Evolutionary conservation across 2,113 vertebrate species (phyloP).

Genomic region (Illadopsis cleaveri): DNA sequence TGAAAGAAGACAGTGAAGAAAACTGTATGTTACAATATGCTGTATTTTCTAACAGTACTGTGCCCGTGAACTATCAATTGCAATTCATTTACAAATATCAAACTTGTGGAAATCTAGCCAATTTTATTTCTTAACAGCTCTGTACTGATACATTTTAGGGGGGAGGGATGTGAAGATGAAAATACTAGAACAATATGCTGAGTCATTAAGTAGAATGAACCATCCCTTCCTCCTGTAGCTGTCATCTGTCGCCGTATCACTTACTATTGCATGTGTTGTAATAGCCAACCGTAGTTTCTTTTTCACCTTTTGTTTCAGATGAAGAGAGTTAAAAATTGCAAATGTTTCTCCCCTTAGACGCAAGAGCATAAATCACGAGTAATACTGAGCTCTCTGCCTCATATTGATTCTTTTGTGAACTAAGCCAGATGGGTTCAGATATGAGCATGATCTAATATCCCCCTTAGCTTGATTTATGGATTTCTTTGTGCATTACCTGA

Average conservation of each 20-base stretch:
- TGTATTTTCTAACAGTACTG: neutral
- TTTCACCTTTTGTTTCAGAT: constrained; percentile 54
- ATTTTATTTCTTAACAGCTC: neutral
- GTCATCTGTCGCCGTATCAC: neutral
- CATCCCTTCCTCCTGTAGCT: neutral
- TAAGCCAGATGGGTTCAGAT: constrained; percentile 77
- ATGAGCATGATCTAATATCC: constrained; percentile 77
- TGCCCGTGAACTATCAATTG: neutral
- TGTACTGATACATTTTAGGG: neutral
- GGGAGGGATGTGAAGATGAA: neutral
- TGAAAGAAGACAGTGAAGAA: neutral
- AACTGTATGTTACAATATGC: neutral
- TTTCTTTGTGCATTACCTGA: constrained; percentile 78
- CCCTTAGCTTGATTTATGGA: constrained; percentile 79
- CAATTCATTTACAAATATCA: neutral
- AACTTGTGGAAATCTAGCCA: neutral
- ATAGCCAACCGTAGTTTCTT: neutral
- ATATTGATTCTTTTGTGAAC: constrained; percentile 74
- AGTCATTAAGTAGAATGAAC: neutral
- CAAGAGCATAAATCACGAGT: constrained; percentile 68
- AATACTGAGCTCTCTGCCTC: constrained; percentile 62
- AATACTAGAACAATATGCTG: neutral
- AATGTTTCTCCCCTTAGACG: constrained; percentile 50
- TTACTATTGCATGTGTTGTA: neutral
- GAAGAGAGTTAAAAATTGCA: constrained; percentile 61